These are phyloP conservation scores for Apolygus lucorum DNA, from an alignment of 1,140 invertebrate genomes.

Conservation along the genomic window DNA sequence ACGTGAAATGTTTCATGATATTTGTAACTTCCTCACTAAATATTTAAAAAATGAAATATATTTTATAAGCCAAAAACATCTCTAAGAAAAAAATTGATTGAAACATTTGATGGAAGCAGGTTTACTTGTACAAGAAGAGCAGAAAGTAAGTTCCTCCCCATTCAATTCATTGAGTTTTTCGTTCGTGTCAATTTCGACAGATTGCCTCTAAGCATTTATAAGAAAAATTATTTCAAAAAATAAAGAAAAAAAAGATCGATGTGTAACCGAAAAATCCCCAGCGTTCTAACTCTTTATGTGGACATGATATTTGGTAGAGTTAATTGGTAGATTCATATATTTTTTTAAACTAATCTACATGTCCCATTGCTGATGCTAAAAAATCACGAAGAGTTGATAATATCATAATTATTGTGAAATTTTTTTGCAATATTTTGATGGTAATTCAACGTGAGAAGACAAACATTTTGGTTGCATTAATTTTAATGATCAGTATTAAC, in stretches of 20 bases:
- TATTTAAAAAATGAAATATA: slow-evolving; percentile 19
- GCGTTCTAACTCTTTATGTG: not conserved
- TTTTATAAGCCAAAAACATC: slow-evolving; percentile 11
- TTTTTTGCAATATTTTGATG: not conserved
- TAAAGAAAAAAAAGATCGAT: not conserved
- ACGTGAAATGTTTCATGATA: slow-evolving; percentile 25
- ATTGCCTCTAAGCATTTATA: slow-evolving; percentile 11
- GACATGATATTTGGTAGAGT: slow-evolving; percentile 4
- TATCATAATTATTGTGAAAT: not conserved
- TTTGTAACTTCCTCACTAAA: slow-evolving; percentile 6
- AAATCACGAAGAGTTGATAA: not conserved
- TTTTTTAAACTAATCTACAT: slow-evolving; percentile 9
- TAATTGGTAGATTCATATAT: slow-evolving; percentile 15
- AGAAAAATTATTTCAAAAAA: not conserved
- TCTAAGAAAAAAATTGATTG: slow-evolving; percentile 15
- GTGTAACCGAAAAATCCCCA: slow-evolving; percentile 4
- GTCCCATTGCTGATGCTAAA: not conserved
- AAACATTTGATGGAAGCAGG: slow-evolving; percentile 24
- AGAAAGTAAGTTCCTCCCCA: slow-evolving; percentile 12
- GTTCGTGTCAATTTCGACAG: slow-evolving; percentile 8
- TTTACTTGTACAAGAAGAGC: not conserved
- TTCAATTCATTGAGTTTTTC: not conserved
- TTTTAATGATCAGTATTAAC: not conserved
- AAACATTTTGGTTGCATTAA: not conserved
- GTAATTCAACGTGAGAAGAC: not conserved